Evolutionary conservation across 1,140 invertebrate species (phyloP).

Genomic region (Halesus radiatus): DNA sequence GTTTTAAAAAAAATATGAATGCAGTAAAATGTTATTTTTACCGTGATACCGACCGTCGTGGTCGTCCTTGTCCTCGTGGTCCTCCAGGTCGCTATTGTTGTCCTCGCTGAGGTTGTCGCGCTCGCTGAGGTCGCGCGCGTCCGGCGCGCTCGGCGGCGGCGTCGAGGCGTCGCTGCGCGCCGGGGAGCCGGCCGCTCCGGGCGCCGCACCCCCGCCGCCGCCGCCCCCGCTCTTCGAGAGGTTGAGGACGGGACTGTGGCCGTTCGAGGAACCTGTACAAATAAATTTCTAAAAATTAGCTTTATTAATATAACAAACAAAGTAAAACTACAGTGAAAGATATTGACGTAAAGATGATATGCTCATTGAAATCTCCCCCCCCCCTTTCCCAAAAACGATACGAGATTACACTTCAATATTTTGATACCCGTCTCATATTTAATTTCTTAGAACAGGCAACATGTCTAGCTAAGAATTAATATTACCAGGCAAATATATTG

Average conservation of each 20-base stretch:
- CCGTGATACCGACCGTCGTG: constrained; percentile 79
- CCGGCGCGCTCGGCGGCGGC: constrained; percentile 65
- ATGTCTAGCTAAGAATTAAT: too few species aligned
- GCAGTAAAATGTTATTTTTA: constrained; percentile 3
- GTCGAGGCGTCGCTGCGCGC: constrained; percentile 69
- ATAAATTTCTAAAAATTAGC: constrained; percentile 30
- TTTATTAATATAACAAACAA: too few species aligned
- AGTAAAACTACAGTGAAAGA: too few species aligned
- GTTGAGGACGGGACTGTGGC: constrained; percentile 91
- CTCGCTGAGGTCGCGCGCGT: constrained; percentile 67
- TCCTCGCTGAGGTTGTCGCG: constrained; percentile 78
- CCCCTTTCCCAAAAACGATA: too few species aligned
- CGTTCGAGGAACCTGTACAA: constrained; percentile 83
- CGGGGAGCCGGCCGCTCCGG: constrained; percentile 68
- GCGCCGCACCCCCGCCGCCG: constrained; percentile 72
- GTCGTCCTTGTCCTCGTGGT: constrained; percentile 87
- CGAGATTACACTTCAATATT: too few species aligned
- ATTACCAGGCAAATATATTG: too few species aligned
- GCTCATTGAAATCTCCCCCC: too few species aligned
- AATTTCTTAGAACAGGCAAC: too few species aligned
- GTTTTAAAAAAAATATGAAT: too few species aligned
- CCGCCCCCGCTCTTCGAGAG: constrained; percentile 86
- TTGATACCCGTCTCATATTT: too few species aligned
- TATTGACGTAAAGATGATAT: too few species aligned
- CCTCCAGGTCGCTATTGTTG: constrained; percentile 81